These are phyloP conservation scores for Syrrhaptes paradoxus DNA, from an alignment of 2,113 vertebrate genomes.

Conservation along the genomic window DNA sequence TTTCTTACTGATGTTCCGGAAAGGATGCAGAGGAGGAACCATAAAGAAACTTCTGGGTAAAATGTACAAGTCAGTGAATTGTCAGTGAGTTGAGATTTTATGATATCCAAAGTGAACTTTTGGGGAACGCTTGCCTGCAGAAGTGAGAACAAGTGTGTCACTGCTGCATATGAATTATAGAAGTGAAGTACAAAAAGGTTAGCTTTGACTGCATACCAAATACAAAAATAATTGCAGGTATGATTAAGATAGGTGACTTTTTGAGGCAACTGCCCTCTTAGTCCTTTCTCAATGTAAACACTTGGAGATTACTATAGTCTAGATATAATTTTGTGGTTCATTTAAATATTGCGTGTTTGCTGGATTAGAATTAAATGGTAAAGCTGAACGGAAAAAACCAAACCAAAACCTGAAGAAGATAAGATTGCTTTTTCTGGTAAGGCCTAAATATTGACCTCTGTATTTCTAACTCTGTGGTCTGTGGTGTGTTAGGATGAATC, in stretches of 20 bases:
- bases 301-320: background rate
- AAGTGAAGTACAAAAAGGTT: background rate
- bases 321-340: background rate
- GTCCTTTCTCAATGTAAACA: background rate
- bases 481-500: background rate
- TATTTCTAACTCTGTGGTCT: background rate
- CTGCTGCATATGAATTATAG: background rate
- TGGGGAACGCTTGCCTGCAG: background rate
- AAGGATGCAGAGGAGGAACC: background rate
- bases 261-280: background rate
- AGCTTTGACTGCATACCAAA: background rate
- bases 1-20: background rate
- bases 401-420: background rate
- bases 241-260: background rate
- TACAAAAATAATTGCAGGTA: background rate
- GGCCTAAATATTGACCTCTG: background rate
- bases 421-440: background rate
- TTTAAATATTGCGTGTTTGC: background rate
- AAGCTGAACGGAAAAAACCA: background rate
- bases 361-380: background rate
- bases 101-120: background rate
- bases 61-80: background rate
- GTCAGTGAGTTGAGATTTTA: background rate
- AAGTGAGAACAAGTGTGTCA: background rate
- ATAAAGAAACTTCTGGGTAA: background rate